Evolutionary conservation across 2,797 vertebrate genomes (phyloP), one percentile per base, ranked within the genome.

Genomic region (Spinibarbus caldwelli): DNA sequence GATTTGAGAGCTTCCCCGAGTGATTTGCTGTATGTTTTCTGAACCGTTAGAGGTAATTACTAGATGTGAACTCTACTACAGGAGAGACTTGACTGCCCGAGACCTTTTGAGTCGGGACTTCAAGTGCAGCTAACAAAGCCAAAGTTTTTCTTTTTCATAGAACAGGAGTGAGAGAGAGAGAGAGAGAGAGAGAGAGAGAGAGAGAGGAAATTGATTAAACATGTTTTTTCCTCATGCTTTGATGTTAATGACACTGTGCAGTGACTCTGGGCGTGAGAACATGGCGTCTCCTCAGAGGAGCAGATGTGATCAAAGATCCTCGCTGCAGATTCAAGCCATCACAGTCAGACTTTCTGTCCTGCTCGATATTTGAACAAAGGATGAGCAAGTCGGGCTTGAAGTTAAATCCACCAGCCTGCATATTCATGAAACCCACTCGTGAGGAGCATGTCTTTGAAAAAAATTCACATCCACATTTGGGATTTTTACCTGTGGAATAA

Each of bases 41-140:
- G 77, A 84, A 72, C 38, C 41, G 29, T 72, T 54, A 59, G 21
- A 47, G 45, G 66, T 83, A 85, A 85, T 85, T 82, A 80, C 64
- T 78, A n/a, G 79, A 79, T 10, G 12, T 73, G 54, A 80, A 75
- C 45, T 57, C 7, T 9, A 14, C 34, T 23, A 59, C 80, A 36
- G 29, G 23, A 47, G 67, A n/a, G 57, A 73, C 17, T 64, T 57
- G 52, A 54, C 64, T 57, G n/a, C 43, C 45, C 8, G 2, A 57
- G 66, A 72, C 86, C 59, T 75, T 49, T 31, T 64, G 11, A 31
- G 23, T 31, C 52, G 3, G 11, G 17, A 52, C 21, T 80, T 80
- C 64, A 36, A 34, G 38, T 34, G 31, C 1, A 12, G 6, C 64
- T 70, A 38, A 71, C 66, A 52, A 38, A n/a, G 43, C 17, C 14